Conservation (phyloP, 2,113 vertebrate genomes). For the Sceloporus undulatus region DNA sequence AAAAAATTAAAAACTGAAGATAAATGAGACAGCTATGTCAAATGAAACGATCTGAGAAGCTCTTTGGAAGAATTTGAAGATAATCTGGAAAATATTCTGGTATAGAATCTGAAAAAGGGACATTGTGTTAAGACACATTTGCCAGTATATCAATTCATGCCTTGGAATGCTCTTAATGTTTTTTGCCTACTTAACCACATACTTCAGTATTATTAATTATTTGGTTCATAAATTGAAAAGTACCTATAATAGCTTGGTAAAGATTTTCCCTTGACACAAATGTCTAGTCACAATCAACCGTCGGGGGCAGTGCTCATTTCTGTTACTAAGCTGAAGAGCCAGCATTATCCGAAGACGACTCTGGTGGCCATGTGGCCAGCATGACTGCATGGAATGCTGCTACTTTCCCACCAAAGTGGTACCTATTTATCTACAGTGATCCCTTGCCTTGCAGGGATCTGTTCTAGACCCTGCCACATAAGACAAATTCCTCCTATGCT, state of each 20-base stretch:
- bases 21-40: constrained; percentile 39
- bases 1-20: constrained; percentile 21
- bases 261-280: no score
- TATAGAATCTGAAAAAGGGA: neutral
- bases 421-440: no score
- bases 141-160: neutral
- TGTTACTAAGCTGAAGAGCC: no score
- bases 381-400: no score
- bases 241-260: neutral
- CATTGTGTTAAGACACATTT: neutral
- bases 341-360: no score
- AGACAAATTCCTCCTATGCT: no score
- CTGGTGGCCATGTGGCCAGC: no score
- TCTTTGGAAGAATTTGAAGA: constrained; percentile 21
- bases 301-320: no score
- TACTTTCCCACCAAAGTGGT: no score
- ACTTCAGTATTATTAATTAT: neutral
- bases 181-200: neutral
- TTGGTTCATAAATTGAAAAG: neutral
- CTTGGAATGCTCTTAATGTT: neutral
- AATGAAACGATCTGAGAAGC: constrained; percentile 58
- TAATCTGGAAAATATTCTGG: constrained; percentile 7
- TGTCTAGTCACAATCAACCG: no score
- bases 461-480: no score
- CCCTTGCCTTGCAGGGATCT: no score